A percentile compares a stretch with the other conserved stretches of the same genome.
Evolutionary conservation across 2,888 invertebrate genomes (phyloP).

Genomic region (Aelia acuminata): DNA sequence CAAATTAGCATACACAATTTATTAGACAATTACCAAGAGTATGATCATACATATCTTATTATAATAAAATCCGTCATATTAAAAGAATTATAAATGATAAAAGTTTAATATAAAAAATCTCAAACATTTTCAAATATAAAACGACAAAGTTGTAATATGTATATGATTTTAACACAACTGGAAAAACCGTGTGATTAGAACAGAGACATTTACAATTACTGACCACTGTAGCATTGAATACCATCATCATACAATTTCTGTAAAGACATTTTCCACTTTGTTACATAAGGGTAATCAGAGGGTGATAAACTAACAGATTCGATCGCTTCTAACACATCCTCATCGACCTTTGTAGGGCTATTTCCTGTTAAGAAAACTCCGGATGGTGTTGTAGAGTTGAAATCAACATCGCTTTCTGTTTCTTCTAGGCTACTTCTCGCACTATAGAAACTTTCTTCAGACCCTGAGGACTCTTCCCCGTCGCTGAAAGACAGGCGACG

Average conservation of each 20-base stretch:
- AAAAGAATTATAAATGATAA: too few species aligned
- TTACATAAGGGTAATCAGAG: neutral
- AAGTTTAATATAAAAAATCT: too few species aligned
- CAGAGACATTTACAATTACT: neutral
- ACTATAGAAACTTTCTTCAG: neutral
- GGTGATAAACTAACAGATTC: neutral
- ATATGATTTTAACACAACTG: neutral
- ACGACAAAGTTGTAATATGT: neutral
- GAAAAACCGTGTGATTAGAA: neutral
- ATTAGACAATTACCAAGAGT: too few species aligned
- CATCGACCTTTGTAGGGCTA: neutral
- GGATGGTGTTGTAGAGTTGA: neutral
- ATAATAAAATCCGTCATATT: too few species aligned
- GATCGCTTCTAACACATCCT: neutral
- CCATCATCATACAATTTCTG: neutral
- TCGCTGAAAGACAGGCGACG: neutral
- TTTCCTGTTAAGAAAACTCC: neutral
- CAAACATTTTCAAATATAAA: neutral
- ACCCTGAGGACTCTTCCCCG: neutral
- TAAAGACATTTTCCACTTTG: neutral
- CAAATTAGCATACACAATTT: too few species aligned
- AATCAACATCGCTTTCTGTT: neutral
- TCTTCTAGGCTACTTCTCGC: neutral
- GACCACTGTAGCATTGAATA: neutral
- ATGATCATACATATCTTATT: too few species aligned